phyloP scores from a whole-genome alignment of 2,797 vertebrate genomes.

The Cyclopterus lumpus region DNA sequence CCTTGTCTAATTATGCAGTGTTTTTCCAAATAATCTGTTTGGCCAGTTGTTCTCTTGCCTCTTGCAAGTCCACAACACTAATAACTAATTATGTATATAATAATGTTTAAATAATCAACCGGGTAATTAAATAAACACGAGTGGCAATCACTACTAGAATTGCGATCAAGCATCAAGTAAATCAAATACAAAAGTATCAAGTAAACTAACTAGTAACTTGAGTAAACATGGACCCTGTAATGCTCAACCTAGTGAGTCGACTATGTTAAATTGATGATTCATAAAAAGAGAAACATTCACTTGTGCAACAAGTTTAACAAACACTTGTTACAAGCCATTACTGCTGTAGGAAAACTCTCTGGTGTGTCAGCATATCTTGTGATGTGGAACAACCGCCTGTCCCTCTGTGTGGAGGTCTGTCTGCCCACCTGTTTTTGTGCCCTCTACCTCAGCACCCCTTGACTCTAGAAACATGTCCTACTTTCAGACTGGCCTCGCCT shows the following conservation, averaged over 20 bases:
- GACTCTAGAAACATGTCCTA: conserved; percentile 78
- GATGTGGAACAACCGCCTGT: conserved; percentile 11
- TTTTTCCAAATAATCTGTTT: background rate
- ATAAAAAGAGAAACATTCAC: background rate
- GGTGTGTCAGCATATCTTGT: conserved; percentile 19
- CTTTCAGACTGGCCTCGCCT: conserved; percentile 62
- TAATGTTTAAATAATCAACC: background rate
- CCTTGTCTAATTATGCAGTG: background rate
- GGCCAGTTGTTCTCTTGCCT: background rate
- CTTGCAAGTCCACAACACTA: too few relatives aligned
- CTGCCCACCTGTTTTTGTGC: conserved; percentile 47
- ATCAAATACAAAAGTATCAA: conserved; percentile 19
- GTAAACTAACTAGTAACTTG: background rate
- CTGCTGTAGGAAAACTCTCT: background rate
- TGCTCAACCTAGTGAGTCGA: background rate
- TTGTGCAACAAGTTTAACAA: conserved; percentile 8
- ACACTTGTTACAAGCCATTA: conserved; percentile 37
- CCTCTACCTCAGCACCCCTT: conserved; percentile 60
- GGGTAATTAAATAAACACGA: too few relatives aligned
- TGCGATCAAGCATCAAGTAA: conserved; percentile 18
- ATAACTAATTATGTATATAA: conserved; percentile 25
- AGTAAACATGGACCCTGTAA: conserved; percentile 2
- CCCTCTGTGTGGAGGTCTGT: conserved; percentile 25
- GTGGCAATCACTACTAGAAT: conserved; percentile 21
- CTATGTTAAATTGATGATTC: background rate